A percentile compares a stretch with the other conserved stretches of the same genome.
Evolutionary conservation across 1,140 invertebrate genomes (phyloP).

Genomic region (Rhizoglyphus robini): DNA sequence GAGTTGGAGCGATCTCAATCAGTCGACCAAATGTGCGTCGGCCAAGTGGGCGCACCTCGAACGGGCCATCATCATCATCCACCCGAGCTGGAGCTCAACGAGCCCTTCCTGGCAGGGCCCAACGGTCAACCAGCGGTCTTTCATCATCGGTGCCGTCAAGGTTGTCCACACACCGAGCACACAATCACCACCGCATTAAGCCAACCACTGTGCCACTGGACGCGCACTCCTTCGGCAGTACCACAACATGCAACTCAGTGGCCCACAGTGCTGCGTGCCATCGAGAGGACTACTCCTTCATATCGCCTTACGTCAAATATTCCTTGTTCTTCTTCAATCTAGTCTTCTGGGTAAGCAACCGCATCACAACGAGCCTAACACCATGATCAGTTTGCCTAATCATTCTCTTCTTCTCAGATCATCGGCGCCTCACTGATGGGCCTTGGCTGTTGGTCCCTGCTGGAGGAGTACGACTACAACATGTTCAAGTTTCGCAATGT

Average conservation of each 20-base stretch:
- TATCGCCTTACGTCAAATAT: constrained; percentile 82
- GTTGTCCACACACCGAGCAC: too few species aligned
- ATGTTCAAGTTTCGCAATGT: constrained; percentile 59
- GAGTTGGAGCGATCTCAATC: too few species aligned
- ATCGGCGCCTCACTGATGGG: constrained; percentile 72
- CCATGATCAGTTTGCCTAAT: background rate
- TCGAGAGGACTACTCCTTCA: constrained; percentile 47
- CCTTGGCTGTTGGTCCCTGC: constrained; percentile 74
- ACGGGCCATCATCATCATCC: too few species aligned
- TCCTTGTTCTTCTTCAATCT: constrained; percentile 86
- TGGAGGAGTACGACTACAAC: constrained; percentile 68
- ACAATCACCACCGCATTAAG: background rate
- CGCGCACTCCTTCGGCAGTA: background rate
- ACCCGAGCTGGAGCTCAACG: too few species aligned
- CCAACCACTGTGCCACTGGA: constrained; percentile 1
- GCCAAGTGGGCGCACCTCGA: too few species aligned
- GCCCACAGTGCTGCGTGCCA: background rate
- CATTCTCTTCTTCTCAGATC: constrained; percentile 42
- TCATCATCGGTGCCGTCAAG: too few species aligned
- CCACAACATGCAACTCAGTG: background rate
- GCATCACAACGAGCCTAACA: background rate
- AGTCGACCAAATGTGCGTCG: too few species aligned
- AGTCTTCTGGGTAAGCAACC: constrained; percentile 65
- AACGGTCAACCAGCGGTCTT: too few species aligned
- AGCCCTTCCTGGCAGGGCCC: too few species aligned